Conservation (phyloP, 2,797 vertebrate species). For the Trachops cirrhosus region DNA sequence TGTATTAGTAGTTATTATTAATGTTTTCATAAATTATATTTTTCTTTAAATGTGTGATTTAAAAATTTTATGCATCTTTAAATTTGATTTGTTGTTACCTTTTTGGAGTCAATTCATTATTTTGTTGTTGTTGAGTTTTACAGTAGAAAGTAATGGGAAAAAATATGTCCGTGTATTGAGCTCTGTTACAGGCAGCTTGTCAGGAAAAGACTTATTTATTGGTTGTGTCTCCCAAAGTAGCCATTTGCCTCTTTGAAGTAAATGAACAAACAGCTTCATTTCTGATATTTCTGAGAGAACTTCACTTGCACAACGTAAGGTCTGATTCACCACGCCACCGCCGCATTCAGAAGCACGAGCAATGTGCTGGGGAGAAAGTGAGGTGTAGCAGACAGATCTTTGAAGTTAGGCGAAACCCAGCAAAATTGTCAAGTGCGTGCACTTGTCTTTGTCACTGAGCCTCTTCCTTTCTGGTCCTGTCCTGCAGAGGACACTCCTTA, state of each 20-base stretch:
- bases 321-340: neutral
- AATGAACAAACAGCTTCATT: slow-evolving; percentile 2
- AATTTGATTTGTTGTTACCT: neutral
- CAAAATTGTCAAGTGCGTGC: neutral
- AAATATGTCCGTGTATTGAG: neutral
- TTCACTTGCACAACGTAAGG: neutral
- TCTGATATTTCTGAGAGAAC: slow-evolving; percentile 8
- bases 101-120: neutral
- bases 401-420: neutral
- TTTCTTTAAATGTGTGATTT: slow-evolving; percentile 17
- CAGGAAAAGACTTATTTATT: slow-evolving; percentile 21
- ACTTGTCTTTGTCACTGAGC: neutral
- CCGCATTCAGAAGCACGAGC: neutral
- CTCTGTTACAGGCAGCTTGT: neutral
- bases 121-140: slow-evolving; percentile 40
- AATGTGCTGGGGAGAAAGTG: neutral
- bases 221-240: neutral
- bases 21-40: neutral
- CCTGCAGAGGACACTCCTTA: neutral
- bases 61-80: neutral
- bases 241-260: neutral
- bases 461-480: neutral
- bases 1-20: neutral
- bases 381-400: neutral
- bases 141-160: slow-evolving; percentile 1